Percentiles rank a stretch among this genome's conserved stretches.
Conservation (phyloP, 2,888 invertebrate genomes). For the Macrosoma leucophasiata region DNA sequence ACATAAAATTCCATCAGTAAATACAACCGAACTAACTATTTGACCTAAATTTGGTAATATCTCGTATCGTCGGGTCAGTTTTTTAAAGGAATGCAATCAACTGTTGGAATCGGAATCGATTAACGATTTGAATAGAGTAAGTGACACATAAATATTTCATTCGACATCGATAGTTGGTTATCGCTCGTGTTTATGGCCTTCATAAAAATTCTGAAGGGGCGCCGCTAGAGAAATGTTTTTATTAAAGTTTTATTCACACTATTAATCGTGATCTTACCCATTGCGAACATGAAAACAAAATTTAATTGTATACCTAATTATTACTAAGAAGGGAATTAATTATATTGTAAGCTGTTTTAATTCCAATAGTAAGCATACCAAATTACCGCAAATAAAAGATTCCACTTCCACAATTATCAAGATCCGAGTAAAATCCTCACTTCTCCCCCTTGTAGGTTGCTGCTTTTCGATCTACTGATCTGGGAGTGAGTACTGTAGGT, state of each 20-base stretch:
- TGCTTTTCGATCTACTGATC: no score
- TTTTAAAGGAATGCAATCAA: no score
- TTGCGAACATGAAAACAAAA: conserved; percentile 6
- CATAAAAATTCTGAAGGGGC: conserved; percentile 47
- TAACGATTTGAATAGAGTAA: conserved; percentile 48
- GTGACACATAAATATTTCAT: conserved; percentile 53
- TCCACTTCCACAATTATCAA: no score
- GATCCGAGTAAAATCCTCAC: no score
- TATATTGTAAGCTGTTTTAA: not conserved
- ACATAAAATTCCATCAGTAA: no score
- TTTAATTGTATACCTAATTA: conserved; percentile 1
- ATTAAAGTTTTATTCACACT: conserved; percentile 33
- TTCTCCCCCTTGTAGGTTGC: no score
- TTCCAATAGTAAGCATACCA: no score
- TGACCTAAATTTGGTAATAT: no score
- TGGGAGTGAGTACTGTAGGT: no score
- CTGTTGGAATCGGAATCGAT: conserved; percentile 38
- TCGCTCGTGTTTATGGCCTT: conserved; percentile 49
- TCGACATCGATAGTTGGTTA: conserved; percentile 52
- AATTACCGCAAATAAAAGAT: no score
- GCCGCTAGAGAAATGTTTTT: conserved; percentile 36
- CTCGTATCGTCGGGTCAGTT: no score
- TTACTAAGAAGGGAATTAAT: not conserved
- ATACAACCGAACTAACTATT: no score
- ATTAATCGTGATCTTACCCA: conserved; percentile 30